phyloP scores from a whole-genome alignment of 2,797 vertebrate species.

The Microcaecilia unicolor region DNA sequence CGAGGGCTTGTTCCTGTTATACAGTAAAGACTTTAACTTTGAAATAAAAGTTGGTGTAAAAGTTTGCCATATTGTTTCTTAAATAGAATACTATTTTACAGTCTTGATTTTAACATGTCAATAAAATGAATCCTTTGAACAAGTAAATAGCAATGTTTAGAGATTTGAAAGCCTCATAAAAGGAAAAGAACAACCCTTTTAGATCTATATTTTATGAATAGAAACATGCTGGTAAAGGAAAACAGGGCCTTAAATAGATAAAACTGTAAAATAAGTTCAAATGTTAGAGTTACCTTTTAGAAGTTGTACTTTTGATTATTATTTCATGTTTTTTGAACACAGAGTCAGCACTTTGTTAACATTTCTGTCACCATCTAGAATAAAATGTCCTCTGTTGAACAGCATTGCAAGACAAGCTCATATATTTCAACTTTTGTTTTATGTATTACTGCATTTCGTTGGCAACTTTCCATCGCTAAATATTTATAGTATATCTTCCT shows the following conservation, averaged over 20 bases:
- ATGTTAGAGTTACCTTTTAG: too few relatives aligned
- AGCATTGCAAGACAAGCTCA: slow-evolving; percentile 49
- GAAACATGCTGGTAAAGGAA: slow-evolving; percentile 6
- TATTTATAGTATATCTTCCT: too few relatives aligned
- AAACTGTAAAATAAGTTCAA: slow-evolving; percentile 29
- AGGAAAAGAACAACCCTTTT: slow-evolving; percentile 8
- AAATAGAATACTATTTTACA: too few relatives aligned
- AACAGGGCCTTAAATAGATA: slow-evolving; percentile 16
- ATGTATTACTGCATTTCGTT: slow-evolving; percentile 35
- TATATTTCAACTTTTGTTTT: slow-evolving; percentile 47
- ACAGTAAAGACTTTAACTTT: too few relatives aligned
- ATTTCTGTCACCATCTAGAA: slow-evolving; percentile 35
- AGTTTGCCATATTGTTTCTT: too few relatives aligned
- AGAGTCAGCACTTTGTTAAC: slow-evolving; percentile 50
- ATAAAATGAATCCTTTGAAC: background rate
- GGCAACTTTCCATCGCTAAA: slow-evolving; percentile 44
- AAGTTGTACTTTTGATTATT: slow-evolving; percentile 36
- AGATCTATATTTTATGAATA: slow-evolving; percentile 22
- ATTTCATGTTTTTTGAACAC: slow-evolving; percentile 38
- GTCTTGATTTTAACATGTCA: too few relatives aligned
- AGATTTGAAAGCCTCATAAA: slow-evolving; percentile 15
- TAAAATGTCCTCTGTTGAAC: slow-evolving; percentile 38
- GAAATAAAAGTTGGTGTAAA: too few relatives aligned
- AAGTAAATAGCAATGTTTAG: background rate
- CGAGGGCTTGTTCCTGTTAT: too few relatives aligned